Evolutionary conservation across 2,888 invertebrate species (phyloP), one percentile per base, ranked within the genome.

Genomic region (Clunio marinus): DNA sequence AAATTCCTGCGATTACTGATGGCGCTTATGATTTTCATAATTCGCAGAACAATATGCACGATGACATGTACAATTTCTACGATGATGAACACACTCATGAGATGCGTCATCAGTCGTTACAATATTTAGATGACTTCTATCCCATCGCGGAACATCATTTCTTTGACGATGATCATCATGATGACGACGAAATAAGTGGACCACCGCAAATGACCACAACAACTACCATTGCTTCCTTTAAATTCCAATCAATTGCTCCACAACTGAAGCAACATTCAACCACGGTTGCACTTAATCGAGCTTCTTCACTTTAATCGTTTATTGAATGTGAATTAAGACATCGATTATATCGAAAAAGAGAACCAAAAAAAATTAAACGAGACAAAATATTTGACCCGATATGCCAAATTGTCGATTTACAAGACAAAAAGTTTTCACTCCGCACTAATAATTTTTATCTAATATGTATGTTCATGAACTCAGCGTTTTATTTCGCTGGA

Each of bases 31-130:
- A 68, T 27, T 58, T 25, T 55, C 28, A 68, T 20, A 55, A 17
- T 22, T 66, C 66, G 46, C 32, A 55, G 17, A 58, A 68, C 58
- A 57, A 68, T 58, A 41, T 68, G 22, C 24, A 68, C 15, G 68
- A 68, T 20, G 57, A 68, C 15, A 25, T 58, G 25, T 58, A 68
- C 32, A 68, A 68, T 58, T 58, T 58, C 41, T 68, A 68, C 41
- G 55, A 66, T 32, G 46, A 66, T 15, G 66, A 66, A n/a, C 4
- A 32, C 13, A n/a, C 7, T 24, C 32, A 15, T 32, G 66, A 66
- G 22, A 8, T 13, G 2, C 66, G 66, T 8, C 68, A 68, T 68
- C 57, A 57, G 15, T 58, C 68, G 27, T 8, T 58, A 7, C 58
- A 58, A 8, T 41, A 58, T 41, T 58, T 68, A 24, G 58, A 68